Percentiles rank a stretch among this genome's conserved stretches.
Conservation (phyloP, 1,140 invertebrate genomes). For the Ptiloglossa arizonensis region DNA sequence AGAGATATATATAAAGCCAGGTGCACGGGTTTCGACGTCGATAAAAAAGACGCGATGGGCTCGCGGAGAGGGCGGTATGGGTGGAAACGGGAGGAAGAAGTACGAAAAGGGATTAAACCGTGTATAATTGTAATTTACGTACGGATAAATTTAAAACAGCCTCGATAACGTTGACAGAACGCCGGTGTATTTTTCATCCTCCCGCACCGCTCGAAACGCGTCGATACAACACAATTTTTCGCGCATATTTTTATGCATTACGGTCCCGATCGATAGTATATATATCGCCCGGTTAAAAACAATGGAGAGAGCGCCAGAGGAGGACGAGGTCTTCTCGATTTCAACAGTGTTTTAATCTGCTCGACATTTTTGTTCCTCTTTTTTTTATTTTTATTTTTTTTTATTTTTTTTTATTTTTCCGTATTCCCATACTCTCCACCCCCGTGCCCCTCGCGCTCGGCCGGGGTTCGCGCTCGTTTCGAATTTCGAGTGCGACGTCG, state of each 20-base stretch:
- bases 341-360: constrained; percentile 17
- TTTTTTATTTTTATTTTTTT: no score
- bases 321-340: not conserved
- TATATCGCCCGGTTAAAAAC: not conserved
- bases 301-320: no score
- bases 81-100: no score
- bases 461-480: not conserved
- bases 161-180: not conserved
- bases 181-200: not conserved
- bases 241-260: not conserved
- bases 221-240: not conserved
- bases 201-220: no score
- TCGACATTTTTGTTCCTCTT: no score
- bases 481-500: constrained; percentile 15
- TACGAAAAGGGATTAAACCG: not conserved
- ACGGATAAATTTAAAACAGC: not conserved
- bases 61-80: no score
- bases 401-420: no score
- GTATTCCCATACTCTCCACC: no score
- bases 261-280: not conserved
- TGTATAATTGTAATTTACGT: not conserved
- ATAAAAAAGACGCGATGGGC: no score
- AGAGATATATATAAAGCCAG: not conserved
- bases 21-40: not conserved
- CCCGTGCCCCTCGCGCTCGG: not conserved